Conservation (phyloP, 2,113 vertebrate species). For the Diadophis punctatus region DNA sequence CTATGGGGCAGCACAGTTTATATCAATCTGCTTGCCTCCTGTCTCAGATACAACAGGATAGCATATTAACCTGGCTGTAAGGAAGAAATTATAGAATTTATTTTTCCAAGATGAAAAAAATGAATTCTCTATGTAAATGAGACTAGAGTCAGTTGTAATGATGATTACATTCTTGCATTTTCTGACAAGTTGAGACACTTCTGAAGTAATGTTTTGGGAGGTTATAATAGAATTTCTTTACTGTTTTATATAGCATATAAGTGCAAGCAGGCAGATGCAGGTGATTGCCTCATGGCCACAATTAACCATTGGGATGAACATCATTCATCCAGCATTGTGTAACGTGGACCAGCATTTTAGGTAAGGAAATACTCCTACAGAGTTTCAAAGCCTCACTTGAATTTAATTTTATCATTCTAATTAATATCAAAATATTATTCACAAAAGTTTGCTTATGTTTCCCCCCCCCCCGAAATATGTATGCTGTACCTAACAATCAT, state of each 20-base stretch:
- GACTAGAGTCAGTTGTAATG: background rate
- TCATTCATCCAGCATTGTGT: conserved; percentile 55
- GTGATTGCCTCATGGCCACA: conserved; percentile 67
- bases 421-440: background rate
- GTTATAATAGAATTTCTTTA: conserved; percentile 37
- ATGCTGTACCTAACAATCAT: background rate
- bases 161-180: background rate
- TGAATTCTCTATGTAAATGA: background rate
- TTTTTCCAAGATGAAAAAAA: background rate
- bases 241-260: conserved; percentile 51
- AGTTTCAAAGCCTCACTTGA: background rate
- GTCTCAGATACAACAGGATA: background rate
- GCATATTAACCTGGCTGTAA: background rate
- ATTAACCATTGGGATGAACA: conserved; percentile 39
- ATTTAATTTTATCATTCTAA: background rate
- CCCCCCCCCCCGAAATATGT: background rate
- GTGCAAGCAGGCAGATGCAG: conserved; percentile 67
- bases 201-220: conserved; percentile 4
- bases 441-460: background rate
- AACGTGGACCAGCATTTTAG: conserved; percentile 62
- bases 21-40: background rate
- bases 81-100: background rate
- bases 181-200: background rate
- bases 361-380: conserved; percentile 55
- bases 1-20: background rate